These are phyloP conservation scores for Conopomorpha cramerella DNA, from an alignment of 1,140 invertebrate species.

Conservation along the genomic window DNA sequence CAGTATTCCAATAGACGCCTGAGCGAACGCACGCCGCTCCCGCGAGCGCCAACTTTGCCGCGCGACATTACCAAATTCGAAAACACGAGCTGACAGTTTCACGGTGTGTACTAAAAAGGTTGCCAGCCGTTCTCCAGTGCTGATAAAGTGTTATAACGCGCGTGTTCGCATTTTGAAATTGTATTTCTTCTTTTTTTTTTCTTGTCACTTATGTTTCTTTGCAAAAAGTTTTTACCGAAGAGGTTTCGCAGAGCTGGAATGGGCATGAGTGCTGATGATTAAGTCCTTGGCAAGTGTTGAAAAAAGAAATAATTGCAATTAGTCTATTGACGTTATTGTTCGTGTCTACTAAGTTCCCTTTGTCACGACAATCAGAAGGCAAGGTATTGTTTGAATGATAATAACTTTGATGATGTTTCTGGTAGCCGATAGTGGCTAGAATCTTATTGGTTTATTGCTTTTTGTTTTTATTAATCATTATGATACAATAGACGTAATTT, in stretches of 20 bases:
- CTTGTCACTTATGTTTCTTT: no score
- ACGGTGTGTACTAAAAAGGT: constrained; percentile 27
- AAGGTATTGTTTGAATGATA: constrained; percentile 50
- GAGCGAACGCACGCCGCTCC: constrained; percentile 21
- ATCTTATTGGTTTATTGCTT: no score
- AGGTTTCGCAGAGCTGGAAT: constrained; percentile 33
- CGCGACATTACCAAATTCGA: constrained; percentile 30
- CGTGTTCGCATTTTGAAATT: constrained; percentile 7
- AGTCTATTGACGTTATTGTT: constrained; percentile 35
- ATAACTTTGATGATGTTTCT: no score
- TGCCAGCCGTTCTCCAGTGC: constrained; percentile 24
- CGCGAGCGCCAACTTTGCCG: constrained; percentile 22
- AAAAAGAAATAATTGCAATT: constrained; percentile 46
- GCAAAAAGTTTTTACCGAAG: no score
- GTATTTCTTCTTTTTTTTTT: no score
- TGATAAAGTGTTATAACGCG: constrained; percentile 21
- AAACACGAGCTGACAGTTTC: constrained; percentile 7
- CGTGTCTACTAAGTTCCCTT: constrained; percentile 41
- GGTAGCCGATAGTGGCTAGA: no score
- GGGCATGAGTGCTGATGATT: constrained; percentile 47
- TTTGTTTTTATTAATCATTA: no score
- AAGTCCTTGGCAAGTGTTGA: constrained; percentile 51
- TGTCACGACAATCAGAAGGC: constrained; percentile 35
- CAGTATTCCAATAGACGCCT: constrained; percentile 33
- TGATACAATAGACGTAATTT: no score